Evolutionary conservation across 2,113 vertebrate genomes (phyloP).

Genomic region (Cryptomyrus ogoouensis): DNA sequence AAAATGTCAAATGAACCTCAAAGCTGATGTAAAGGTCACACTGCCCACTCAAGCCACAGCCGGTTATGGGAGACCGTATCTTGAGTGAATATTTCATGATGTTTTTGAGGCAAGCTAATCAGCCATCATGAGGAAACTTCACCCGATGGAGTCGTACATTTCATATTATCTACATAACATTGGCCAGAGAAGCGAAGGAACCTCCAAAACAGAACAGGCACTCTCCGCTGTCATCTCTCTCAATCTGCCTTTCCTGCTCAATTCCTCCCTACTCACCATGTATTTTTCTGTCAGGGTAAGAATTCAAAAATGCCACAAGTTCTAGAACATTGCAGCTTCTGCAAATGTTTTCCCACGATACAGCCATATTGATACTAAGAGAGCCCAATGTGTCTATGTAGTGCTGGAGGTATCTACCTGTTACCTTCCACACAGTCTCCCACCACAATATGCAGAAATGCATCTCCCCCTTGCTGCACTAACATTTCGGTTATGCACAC

Average conservation of each 20-base stretch:
- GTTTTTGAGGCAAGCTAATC: not conserved
- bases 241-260: not conserved
- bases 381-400: not conserved
- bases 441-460: not conserved
- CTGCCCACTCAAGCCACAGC: not conserved
- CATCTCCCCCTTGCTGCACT: not conserved
- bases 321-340: not conserved
- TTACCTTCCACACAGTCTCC: not conserved
- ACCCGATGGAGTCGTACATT: not conserved
- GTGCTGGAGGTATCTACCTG: not conserved
- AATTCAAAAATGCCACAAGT: not conserved
- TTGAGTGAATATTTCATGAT: conserved; percentile 8
- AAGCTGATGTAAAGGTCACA: not conserved
- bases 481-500: not conserved
- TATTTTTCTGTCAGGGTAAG: not conserved
- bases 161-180: not conserved
- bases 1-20: not conserved
- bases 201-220: too few relatives aligned
- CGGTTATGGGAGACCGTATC: not conserved
- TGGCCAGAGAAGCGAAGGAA: not conserved
- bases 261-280: not conserved
- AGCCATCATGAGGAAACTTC: not conserved
- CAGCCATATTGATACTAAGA: not conserved
- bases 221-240: not conserved
- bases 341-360: not conserved